A percentile compares a stretch with the other conserved stretches of the same genome.
These are phyloP conservation scores for Dasyurus viverrinus DNA, from an alignment of 2,113 vertebrate species.

Conservation along the genomic window DNA sequence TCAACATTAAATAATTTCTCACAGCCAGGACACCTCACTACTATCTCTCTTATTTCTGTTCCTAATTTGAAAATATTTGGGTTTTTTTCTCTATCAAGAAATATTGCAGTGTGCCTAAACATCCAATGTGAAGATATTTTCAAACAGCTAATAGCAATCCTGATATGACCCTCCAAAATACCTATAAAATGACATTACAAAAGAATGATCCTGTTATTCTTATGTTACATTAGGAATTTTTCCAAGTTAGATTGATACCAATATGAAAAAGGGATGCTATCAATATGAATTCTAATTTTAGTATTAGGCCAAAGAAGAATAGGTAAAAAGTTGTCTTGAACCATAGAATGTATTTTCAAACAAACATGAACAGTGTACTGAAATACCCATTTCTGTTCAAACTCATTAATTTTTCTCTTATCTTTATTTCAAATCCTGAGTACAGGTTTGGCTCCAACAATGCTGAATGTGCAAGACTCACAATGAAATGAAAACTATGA, in stretches of 20 bases:
- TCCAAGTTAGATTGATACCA: conserved; percentile 23
- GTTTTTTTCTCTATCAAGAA: conserved; percentile 47
- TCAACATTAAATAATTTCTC: neutral
- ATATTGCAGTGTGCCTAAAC: conserved; percentile 6
- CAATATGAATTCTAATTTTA: conserved; percentile 37
- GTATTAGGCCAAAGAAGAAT: neutral
- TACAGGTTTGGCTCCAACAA: conserved; percentile 30
- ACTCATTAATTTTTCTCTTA: conserved; percentile 52
- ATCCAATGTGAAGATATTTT: conserved; percentile 6
- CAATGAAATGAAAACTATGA: conserved; percentile 50
- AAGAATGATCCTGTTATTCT: neutral
- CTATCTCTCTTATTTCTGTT: conserved; percentile 32
- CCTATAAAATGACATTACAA: neutral
- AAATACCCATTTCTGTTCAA: conserved; percentile 59
- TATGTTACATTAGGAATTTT: conserved; percentile 11
- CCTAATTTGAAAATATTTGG: conserved; percentile 27
- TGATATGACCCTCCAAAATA: neutral
- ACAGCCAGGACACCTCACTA: conserved; percentile 1
- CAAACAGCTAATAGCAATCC: conserved; percentile 17
- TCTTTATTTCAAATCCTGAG: conserved; percentile 43
- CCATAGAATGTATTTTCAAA: conserved; percentile 11
- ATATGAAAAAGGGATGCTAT: neutral
- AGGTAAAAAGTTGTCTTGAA: conserved; percentile 6
- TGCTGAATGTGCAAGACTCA: conserved; percentile 33
- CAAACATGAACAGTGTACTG: neutral